Percentiles rank a stretch among this genome's conserved stretches.
These are phyloP conservation scores for Orius insidiosus DNA, from an alignment of 1,140 invertebrate genomes.

Conservation along the genomic window DNA sequence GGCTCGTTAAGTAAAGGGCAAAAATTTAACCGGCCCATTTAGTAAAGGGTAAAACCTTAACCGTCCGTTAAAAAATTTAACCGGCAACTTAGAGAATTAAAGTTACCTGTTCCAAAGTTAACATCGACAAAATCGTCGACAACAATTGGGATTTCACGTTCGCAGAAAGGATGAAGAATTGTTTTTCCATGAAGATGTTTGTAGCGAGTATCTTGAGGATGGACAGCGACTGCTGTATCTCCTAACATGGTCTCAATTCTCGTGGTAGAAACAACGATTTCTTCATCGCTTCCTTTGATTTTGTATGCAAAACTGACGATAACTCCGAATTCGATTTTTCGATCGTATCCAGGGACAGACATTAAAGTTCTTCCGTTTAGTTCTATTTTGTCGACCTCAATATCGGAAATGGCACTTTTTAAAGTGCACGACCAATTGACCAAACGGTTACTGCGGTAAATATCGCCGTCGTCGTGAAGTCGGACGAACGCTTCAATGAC, in stretches of 20 bases:
- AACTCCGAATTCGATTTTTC: slow-evolving; percentile 88
- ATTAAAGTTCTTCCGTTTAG: slow-evolving; percentile 56
- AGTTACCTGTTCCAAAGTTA: slow-evolving; percentile 49
- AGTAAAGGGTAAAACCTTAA: too few species aligned
- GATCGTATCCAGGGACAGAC: slow-evolving; percentile 78
- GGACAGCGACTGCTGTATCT: slow-evolving; percentile 48
- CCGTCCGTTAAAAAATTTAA: too few species aligned
- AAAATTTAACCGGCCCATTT: too few species aligned
- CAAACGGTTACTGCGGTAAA: slow-evolving; percentile 38
- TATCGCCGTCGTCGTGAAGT: slow-evolving; percentile 39
- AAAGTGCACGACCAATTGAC: slow-evolving; percentile 50
- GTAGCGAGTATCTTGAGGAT: slow-evolving; percentile 34
- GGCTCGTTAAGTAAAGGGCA: too few species aligned
- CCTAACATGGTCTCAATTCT: slow-evolving; percentile 58
- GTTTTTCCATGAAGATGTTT: slow-evolving; percentile 31
- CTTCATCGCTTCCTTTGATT: slow-evolving; percentile 44
- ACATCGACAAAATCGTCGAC: slow-evolving; percentile 40
- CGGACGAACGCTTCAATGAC: slow-evolving; percentile 45
- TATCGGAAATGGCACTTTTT: slow-evolving; percentile 46
- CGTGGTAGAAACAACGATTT: slow-evolving; percentile 56
- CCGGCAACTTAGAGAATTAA: too few species aligned
- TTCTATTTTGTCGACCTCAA: slow-evolving; percentile 41
- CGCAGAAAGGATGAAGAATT: slow-evolving; percentile 33
- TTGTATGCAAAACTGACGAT: slow-evolving; percentile 85
- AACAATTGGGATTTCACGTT: slow-evolving; percentile 38